These are phyloP conservation scores for Uria lomvia DNA, from an alignment of 2,113 vertebrate species.

Conservation along the genomic window DNA sequence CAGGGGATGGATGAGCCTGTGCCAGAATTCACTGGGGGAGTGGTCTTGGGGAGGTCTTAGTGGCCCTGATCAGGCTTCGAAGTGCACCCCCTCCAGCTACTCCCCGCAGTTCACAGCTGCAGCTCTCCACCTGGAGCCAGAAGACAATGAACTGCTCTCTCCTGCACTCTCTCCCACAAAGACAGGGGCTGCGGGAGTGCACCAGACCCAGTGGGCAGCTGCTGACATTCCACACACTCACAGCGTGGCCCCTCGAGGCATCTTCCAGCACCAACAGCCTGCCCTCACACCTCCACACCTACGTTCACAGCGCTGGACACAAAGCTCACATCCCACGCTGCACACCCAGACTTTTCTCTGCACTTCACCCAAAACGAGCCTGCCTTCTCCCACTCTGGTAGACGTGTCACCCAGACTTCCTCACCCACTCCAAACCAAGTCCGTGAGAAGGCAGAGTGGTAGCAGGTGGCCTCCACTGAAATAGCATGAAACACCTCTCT, in stretches of 20 bases:
- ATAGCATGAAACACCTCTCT: neutral
- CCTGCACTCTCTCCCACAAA: neutral
- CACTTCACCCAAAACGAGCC: neutral
- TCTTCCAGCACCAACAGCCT: neutral
- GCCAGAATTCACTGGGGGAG: too few species aligned
- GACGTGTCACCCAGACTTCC: accelerated
- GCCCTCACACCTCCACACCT: neutral
- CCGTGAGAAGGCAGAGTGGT: neutral
- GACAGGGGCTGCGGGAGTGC: neutral
- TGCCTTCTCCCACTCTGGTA: neutral
- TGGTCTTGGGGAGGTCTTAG: too few species aligned
- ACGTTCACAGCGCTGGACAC: neutral
- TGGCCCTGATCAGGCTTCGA: too few species aligned
- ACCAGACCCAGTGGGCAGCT: neutral
- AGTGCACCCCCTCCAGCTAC: too few species aligned
- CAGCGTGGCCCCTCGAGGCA: accelerated
- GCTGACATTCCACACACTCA: neutral
- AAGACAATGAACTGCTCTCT: neutral
- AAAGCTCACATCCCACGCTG: neutral
- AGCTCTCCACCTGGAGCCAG: too few species aligned
- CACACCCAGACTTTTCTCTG: neutral
- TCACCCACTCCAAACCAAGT: neutral
- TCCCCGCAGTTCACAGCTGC: too few species aligned
- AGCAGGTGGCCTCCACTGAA: neutral
- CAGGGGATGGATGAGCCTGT: too few species aligned